Evolutionary conservation across 92 coral and sea anemone species (phyloP).

Genomic region (Paramuricea clavata): DNA sequence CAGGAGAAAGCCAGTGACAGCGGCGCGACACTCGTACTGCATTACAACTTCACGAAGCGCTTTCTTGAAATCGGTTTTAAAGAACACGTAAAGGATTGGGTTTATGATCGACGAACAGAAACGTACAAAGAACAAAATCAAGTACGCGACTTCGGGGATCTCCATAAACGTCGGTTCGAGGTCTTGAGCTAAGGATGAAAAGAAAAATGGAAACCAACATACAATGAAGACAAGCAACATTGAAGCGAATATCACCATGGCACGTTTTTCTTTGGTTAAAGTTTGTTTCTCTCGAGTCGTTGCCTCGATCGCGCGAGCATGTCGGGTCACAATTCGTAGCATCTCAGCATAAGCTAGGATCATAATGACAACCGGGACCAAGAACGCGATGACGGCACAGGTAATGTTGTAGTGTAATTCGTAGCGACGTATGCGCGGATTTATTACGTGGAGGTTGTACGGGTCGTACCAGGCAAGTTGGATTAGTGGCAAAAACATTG

Average conservation of each 20-base stretch:
- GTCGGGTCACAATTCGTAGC: slow-evolving; percentile 36
- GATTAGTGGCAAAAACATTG: slow-evolving; percentile 15
- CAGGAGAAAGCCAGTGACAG: slow-evolving; percentile 4
- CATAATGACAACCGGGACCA: slow-evolving; percentile 25
- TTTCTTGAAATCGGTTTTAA: slow-evolving; percentile 44
- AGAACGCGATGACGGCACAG: slow-evolving; percentile 11
- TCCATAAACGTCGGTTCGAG: neutral
- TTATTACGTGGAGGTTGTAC: neutral
- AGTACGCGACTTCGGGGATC: neutral
- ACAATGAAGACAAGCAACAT: slow-evolving; percentile 31
- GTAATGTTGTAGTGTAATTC: slow-evolving; percentile 36
- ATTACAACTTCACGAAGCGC: slow-evolving; percentile 21
- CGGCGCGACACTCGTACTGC: slow-evolving; percentile 2
- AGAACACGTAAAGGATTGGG: slow-evolving; percentile 42
- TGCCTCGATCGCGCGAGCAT: slow-evolving; percentile 43
- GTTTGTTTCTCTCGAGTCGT: slow-evolving; percentile 13
- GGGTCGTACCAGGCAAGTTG: slow-evolving; percentile 45
- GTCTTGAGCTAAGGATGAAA: slow-evolving; percentile 7
- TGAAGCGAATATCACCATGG: slow-evolving; percentile 35
- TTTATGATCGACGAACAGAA: slow-evolving; percentile 45
- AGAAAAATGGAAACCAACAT: slow-evolving; percentile 42
- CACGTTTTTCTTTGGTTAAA: slow-evolving; percentile 38
- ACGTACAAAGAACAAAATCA: slow-evolving; percentile 20
- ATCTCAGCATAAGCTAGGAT: slow-evolving; percentile 26
- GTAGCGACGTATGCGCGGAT: neutral